phyloP scores from a whole-genome alignment of 2,797 vertebrate genomes.

The Pitangus sulphuratus region DNA sequence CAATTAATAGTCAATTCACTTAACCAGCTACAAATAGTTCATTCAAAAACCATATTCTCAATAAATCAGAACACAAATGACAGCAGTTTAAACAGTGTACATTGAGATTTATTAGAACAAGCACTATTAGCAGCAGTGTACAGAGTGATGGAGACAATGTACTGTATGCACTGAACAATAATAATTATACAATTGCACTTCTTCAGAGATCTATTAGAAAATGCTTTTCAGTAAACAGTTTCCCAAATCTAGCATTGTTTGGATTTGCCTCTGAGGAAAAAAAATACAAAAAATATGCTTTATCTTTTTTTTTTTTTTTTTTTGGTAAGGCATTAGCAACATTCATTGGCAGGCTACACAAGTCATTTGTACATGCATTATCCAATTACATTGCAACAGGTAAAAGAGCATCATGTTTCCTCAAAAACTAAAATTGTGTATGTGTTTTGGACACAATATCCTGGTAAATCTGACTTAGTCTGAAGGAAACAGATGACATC shows the following conservation, averaged over 20 bases:
- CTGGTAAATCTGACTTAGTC: conserved; percentile 17
- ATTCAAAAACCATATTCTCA: background rate
- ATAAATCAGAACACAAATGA: conserved; percentile 42
- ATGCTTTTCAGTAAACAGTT: conserved; percentile 80
- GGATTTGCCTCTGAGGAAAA: conserved; percentile 76
- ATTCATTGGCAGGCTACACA: conserved; percentile 89
- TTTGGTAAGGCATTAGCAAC: conserved; percentile 89
- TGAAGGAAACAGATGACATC: conserved; percentile 50
- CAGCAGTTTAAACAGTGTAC: conserved; percentile 69
- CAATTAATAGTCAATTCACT: background rate
- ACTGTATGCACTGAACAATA: conserved; percentile 75
- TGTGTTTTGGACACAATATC: background rate
- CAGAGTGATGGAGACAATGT: conserved; percentile 86
- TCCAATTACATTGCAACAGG: conserved; percentile 77
- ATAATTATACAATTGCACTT: conserved; percentile 88
- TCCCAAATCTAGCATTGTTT: conserved; percentile 77
- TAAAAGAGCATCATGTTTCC: conserved; percentile 72
- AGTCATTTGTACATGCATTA: conserved; percentile 88
- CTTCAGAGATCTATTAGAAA: conserved; percentile 84
- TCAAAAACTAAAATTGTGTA: conserved; percentile 30
- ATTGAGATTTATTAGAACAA: conserved; percentile 91
- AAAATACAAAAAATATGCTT: conserved; percentile 73
- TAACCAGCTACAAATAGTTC: background rate
- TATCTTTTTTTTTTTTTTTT: background rate
- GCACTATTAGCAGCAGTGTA: conserved; percentile 90